phyloP scores from a whole-genome alignment of 2,888 invertebrate species.

The Mantis religiosa region DNA sequence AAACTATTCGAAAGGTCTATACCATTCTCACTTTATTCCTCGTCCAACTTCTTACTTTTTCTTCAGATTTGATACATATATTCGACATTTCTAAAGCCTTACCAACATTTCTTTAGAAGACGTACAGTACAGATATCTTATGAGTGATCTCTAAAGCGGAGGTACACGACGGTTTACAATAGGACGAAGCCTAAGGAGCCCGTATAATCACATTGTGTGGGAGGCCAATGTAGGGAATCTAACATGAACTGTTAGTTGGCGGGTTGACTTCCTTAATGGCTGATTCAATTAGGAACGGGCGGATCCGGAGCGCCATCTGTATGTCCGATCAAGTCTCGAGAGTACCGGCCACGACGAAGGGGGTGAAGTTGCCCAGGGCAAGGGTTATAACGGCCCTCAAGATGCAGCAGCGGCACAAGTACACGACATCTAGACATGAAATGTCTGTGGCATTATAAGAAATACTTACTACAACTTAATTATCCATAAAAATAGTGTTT shows the following conservation, averaged over 20 bases:
- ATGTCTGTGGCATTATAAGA: no score
- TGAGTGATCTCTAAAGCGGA: no score
- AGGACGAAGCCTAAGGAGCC: background rate
- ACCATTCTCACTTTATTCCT: no score
- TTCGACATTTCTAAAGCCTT: no score
- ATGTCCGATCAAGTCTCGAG: conserved; percentile 3
- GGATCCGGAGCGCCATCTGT: background rate
- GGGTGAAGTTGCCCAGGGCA: background rate
- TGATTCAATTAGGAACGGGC: conserved; percentile 7
- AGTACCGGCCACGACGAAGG: background rate
- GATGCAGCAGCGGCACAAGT: background rate
- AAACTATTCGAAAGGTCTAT: no score
- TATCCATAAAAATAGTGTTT: no score
- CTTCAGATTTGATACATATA: no score
- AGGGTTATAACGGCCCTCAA: background rate
- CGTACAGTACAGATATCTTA: no score
- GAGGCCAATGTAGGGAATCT: background rate
- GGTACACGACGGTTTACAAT: background rate
- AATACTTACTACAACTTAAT: no score
- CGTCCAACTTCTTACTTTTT: no score
- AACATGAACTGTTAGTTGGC: background rate
- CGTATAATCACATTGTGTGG: background rate
- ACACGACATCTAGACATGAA: background rate
- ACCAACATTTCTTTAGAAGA: no score
- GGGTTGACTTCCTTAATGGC: conserved; percentile 2